Percentiles rank a stretch among this genome's conserved stretches.
Conservation (phyloP, 2,888 invertebrate genomes). For the Eumerus sabulonum region DNA sequence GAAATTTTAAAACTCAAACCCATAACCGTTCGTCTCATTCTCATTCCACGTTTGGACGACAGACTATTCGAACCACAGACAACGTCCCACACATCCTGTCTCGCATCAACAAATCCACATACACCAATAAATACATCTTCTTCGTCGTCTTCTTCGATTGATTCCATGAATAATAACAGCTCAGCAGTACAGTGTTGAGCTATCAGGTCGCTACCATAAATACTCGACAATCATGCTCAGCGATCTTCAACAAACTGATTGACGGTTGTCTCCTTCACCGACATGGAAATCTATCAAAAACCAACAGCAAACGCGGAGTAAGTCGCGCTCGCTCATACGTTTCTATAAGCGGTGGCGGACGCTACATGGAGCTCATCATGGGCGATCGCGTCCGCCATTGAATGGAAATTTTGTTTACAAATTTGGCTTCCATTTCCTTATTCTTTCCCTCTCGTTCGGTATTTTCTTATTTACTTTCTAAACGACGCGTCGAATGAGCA, state of each 20-base stretch:
- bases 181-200: background rate
- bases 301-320: too few relatives aligned
- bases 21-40: background rate
- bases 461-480: constrained; percentile 44
- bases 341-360: too few relatives aligned
- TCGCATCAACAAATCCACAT: background rate
- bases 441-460: background rate
- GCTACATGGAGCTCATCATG: background rate
- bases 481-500: background rate
- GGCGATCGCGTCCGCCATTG: constrained; percentile 22
- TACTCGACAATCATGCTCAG: constrained; percentile 52
- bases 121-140: too few relatives aligned
- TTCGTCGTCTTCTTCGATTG: too few relatives aligned
- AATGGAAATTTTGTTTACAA: constrained; percentile 62
- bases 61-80: background rate
- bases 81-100: background rate
- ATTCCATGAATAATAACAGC: too few relatives aligned
- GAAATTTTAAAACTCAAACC: constrained; percentile 6
- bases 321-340: too few relatives aligned
- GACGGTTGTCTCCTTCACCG: constrained; percentile 51
- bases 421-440: constrained; percentile 43
- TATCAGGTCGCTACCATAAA: constrained; percentile 45
- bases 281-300: constrained; percentile 48
- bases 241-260: constrained; percentile 58
- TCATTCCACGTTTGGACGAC: background rate